Evolutionary conservation across 1,140 invertebrate genomes (phyloP).

Genomic region (Agrypnia vestita): DNA sequence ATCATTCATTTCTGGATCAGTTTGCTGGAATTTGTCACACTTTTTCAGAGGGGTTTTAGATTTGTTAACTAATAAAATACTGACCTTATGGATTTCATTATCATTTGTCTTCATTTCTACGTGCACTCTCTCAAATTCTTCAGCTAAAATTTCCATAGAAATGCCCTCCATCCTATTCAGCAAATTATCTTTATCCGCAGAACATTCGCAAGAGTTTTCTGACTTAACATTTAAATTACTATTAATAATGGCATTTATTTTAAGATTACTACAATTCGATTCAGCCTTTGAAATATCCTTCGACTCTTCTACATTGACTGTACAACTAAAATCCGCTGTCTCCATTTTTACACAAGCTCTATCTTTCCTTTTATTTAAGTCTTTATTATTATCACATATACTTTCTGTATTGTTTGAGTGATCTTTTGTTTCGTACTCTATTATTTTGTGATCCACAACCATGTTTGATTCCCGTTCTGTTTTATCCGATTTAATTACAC

Average conservation of each 20-base stretch:
- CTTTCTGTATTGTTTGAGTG: not conserved
- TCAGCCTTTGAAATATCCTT: constrained; percentile 44
- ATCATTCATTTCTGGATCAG: constrained; percentile 34
- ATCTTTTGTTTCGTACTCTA: not conserved
- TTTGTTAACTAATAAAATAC: constrained; percentile 59
- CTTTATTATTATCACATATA: not conserved
- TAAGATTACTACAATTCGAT: constrained; percentile 46
- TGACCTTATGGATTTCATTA: constrained; percentile 56
- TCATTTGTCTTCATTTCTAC: constrained; percentile 60
- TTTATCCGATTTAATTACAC: constrained; percentile 15
- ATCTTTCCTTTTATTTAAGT: not conserved
- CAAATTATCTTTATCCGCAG: not conserved
- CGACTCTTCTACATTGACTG: constrained; percentile 47
- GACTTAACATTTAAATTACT: constrained; percentile 46
- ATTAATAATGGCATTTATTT: constrained; percentile 54
- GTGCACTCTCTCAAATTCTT: constrained; percentile 58
- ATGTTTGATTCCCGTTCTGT: not conserved
- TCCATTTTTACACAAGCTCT: constrained; percentile 42
- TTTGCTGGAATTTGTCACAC: constrained; percentile 52
- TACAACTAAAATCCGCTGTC: constrained; percentile 50
- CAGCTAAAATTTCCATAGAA: constrained; percentile 50
- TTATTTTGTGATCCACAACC: constrained; percentile 13
- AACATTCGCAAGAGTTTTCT: constrained; percentile 1
- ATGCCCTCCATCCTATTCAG: constrained; percentile 31
- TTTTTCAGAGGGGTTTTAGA: constrained; percentile 48